These are phyloP conservation scores for Diplogasteroides magnus DNA, from an alignment of 1,140 invertebrate genomes.

Conservation along the genomic window DNA sequence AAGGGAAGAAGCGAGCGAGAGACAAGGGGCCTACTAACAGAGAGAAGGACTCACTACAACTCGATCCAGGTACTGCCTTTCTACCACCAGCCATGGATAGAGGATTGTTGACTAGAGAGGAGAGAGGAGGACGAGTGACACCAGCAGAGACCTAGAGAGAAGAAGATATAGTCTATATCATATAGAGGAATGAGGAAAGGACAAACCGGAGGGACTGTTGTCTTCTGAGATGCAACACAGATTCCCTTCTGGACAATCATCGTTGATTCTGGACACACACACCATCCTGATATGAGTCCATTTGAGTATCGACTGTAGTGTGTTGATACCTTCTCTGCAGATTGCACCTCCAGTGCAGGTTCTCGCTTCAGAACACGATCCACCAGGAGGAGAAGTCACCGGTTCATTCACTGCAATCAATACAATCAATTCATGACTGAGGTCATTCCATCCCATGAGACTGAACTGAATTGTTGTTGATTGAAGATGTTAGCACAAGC, in stretches of 20 bases:
- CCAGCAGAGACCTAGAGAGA: too few species aligned
- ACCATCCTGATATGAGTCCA: slow-evolving; percentile 32
- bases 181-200: too few species aligned
- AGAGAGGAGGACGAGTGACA: too few species aligned
- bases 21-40: too few species aligned
- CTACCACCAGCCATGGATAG: neutral
- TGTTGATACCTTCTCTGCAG: slow-evolving; percentile 31
- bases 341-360: slow-evolving; percentile 41
- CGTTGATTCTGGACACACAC: slow-evolving; percentile 44
- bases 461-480: neutral
- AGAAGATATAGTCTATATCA: too few species aligned
- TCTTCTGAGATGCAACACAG: slow-evolving; percentile 35
- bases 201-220: slow-evolving; percentile 29
- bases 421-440: neutral
- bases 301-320: neutral
- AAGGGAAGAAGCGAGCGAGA: neutral
- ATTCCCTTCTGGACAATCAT: slow-evolving; percentile 45
- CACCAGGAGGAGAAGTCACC: slow-evolving; percentile 39
- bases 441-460: neutral
- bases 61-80: neutral
- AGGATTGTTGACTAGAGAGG: too few species aligned
- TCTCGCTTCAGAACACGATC: slow-evolving; percentile 38
- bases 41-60: neutral
- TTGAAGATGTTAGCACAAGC: too few species aligned
- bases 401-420: slow-evolving; percentile 29